These are phyloP conservation scores for Chionomys nivalis DNA, from an alignment of 2,113 vertebrate genomes.

Conservation along the genomic window DNA sequence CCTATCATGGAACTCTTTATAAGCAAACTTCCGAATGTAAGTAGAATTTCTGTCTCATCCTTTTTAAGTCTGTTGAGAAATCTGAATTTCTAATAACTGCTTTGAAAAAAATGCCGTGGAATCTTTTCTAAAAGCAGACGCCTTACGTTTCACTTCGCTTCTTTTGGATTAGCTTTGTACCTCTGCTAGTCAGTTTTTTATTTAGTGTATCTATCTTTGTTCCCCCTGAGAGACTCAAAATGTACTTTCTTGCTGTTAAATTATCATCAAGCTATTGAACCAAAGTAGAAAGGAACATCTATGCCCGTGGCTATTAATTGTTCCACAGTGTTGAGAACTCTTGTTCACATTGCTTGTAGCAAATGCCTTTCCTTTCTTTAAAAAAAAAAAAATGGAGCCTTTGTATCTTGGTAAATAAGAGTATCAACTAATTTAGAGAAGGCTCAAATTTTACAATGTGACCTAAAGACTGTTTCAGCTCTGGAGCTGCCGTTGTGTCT, in stretches of 20 bases:
- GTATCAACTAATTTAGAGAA: neutral
- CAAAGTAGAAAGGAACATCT: conserved; percentile 23
- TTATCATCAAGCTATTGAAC: conserved; percentile 25
- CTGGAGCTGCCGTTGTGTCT: neutral
- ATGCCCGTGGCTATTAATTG: conserved; percentile 14
- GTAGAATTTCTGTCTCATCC: conserved; percentile 71
- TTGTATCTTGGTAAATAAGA: conserved; percentile 36
- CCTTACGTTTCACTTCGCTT: conserved; percentile 39
- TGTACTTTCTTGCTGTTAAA: conserved; percentile 56
- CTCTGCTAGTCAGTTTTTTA: conserved; percentile 40
- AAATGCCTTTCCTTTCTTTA: conserved; percentile 35
- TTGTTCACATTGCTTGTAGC: neutral
- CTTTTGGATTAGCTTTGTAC: conserved; percentile 33
- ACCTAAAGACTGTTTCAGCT: conserved; percentile 5
- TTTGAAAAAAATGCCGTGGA: conserved; percentile 29
- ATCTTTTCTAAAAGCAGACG: conserved; percentile 45
- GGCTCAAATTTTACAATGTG: neutral
- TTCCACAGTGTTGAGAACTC: neutral
- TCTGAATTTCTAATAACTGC: conserved; percentile 64
- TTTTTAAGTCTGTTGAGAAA: conserved; percentile 67
- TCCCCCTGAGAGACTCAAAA: conserved; percentile 16
- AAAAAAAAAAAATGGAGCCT: neutral
- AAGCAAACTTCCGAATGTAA: conserved; percentile 74
- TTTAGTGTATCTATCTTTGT: conserved; percentile 35
- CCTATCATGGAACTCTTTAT: conserved; percentile 72